Percentiles rank a stretch among this genome's conserved stretches.
Evolutionary conservation across 2,113 vertebrate species (phyloP).

Genomic region (Microtus montanus): DNA sequence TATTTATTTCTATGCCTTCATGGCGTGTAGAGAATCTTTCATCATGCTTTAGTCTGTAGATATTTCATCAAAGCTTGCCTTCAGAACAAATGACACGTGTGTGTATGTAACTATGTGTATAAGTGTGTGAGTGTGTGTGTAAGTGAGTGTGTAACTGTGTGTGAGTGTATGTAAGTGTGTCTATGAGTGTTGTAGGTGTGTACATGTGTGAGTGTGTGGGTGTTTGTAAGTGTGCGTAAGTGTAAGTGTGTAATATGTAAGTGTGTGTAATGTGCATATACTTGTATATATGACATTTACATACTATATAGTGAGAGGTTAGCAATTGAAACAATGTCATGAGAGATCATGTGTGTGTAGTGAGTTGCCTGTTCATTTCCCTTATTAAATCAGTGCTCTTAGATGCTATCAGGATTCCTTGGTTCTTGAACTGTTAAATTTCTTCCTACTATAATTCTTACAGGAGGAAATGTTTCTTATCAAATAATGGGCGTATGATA

Average conservation of each 20-base stretch:
- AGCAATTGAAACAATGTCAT: background rate
- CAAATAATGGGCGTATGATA: background rate
- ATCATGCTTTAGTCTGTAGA: background rate
- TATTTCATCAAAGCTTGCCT: conserved; percentile 20
- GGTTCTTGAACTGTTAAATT: background rate
- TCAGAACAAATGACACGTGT: background rate
- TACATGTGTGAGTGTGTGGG: too few species aligned
- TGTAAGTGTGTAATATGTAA: too few species aligned
- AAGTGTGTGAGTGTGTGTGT: too few species aligned
- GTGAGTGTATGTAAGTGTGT: too few species aligned
- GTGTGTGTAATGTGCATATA: background rate
- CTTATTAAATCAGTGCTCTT: background rate
- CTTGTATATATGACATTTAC: background rate
- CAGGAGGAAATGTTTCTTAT: background rate
- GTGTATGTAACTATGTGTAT: background rate
- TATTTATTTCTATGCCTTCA: background rate
- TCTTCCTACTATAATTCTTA: conserved; percentile 48
- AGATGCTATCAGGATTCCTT: background rate
- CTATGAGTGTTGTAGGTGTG: too few species aligned
- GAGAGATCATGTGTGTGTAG: background rate
- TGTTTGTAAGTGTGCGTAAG: too few species aligned
- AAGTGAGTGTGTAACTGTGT: too few species aligned
- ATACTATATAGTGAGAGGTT: background rate
- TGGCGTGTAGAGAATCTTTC: background rate
- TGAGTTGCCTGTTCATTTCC: background rate